Base-by-base conservation (phyloP, 1,140 invertebrate genomes). In the Limonius californicus region DNA sequence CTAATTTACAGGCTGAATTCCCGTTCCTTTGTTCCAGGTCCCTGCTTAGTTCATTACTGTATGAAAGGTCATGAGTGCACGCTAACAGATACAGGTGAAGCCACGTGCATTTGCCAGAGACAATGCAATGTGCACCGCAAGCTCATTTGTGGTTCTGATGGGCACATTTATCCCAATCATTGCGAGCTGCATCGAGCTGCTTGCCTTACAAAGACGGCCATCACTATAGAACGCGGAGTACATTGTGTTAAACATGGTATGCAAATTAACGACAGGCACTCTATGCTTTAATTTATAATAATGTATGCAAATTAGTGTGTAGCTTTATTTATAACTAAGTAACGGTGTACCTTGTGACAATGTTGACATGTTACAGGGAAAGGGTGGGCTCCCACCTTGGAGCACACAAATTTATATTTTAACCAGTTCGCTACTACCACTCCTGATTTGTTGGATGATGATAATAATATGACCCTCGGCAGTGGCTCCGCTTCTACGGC, bases 121-220 rank as follows among this genome's bases (percentile, higher is more conserved):
- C 76, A 81, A 63, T 87, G 86, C 66, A 72, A 74, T 35, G 66
- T 72, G 12, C 84, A 85, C 71, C 82, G 84, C 61, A 77, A 79
- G 61, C 82, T 85, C 57, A 87, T 90, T 39, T 91, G 89, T 74
- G 89, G 87, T n/a, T 85, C 86, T 7, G 87, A 91, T 74, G 87
- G 88, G 1, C 80, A 82, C 54, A 78, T 88, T 35, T 91, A 91
- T 73, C 80, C 84, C 11, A 90, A 88, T 74, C 88, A 90, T 72
- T 91, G 89, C 74, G 87, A 90, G 68, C 79, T 91, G 35, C 89
- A 90, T 71, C 78, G 86, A 42, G 80, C 84, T 1, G 85, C 88
- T 12, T 91, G 89, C 72, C 73, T 86, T 8, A 77, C 78, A n/a
- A 78, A 79, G 1, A 76, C 75, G 12, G 77, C 81, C 47, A 84